phyloP scores from a whole-genome alignment of 2,888 invertebrate genomes.

The Notodonta ziczac region DNA sequence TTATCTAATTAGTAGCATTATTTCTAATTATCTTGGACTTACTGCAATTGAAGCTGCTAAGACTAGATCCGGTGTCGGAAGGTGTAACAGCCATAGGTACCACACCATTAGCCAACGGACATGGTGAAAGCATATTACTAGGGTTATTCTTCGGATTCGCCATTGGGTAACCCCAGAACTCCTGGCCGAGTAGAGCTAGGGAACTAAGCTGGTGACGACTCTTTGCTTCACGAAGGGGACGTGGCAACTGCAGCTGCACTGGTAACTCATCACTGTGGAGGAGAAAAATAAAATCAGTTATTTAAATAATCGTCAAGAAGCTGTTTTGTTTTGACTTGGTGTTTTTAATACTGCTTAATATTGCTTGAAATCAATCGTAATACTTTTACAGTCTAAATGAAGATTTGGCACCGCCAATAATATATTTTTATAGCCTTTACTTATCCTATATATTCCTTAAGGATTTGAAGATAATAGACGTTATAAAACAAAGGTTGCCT shows the following conservation, averaged over 20 bases:
- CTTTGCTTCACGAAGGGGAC: constrained; percentile 93
- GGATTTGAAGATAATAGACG: no score
- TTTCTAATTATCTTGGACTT: constrained; percentile 37
- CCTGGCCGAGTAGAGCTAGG: constrained; percentile 94
- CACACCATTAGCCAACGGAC: constrained; percentile 66
- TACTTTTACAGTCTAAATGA: no score
- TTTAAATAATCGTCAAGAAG: neutral
- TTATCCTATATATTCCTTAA: no score
- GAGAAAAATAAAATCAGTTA: neutral
- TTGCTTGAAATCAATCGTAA: no score
- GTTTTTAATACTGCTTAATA: no score
- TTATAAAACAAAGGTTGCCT: no score
- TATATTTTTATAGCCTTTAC: no score
- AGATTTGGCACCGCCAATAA: no score
- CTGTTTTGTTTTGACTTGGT: no score
- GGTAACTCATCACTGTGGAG: constrained; percentile 94
- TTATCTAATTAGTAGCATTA: neutral
- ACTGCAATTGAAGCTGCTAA: constrained; percentile 89
- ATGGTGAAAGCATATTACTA: constrained; percentile 67
- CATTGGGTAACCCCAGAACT: constrained; percentile 93
- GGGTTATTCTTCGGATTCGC: constrained; percentile 87
- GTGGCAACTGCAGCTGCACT: constrained; percentile 93
- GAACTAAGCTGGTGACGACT: constrained; percentile 96
- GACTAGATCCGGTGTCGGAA: constrained; percentile 88
- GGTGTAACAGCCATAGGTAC: constrained; percentile 83